Evolutionary conservation across 2,113 vertebrate genomes (phyloP).

Genomic region (Pangasianodon hypophthalmus): DNA sequence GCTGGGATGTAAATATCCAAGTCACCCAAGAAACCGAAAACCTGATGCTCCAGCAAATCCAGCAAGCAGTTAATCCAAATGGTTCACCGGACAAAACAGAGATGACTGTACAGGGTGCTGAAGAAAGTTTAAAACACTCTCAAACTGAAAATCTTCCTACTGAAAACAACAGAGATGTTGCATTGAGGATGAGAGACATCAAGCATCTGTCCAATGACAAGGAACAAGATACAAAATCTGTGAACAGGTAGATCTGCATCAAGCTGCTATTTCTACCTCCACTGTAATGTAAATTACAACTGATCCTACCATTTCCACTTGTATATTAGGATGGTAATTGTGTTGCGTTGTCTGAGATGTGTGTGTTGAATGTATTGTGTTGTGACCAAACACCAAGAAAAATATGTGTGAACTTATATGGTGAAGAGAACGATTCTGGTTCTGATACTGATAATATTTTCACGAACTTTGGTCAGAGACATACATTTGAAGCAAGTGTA

Average conservation of each 20-base stretch:
- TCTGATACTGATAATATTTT: neutral
- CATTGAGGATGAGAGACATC: neutral
- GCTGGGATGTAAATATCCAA: constrained; percentile 76
- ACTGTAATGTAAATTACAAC: neutral
- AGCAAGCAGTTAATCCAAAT: constrained; percentile 52
- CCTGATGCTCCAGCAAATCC: constrained; percentile 68
- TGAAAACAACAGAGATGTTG: neutral
- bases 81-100: neutral
- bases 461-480: neutral
- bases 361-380: neutral
- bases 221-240: constrained; percentile 38
- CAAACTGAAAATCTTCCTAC: neutral
- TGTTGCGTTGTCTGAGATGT: neutral
- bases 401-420: neutral
- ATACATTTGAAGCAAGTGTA: neutral
- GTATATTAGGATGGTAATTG: neutral
- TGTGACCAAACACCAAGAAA: neutral
- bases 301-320: neutral
- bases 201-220: neutral
- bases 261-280: neutral
- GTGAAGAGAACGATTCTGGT: neutral
- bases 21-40: constrained; percentile 73
- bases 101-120: too few relatives aligned
- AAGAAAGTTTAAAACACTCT: neutral
- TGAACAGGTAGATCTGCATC: constrained; percentile 44